Conservation (phyloP, 2,797 vertebrate species). For the Xerus rutilus region DNA sequence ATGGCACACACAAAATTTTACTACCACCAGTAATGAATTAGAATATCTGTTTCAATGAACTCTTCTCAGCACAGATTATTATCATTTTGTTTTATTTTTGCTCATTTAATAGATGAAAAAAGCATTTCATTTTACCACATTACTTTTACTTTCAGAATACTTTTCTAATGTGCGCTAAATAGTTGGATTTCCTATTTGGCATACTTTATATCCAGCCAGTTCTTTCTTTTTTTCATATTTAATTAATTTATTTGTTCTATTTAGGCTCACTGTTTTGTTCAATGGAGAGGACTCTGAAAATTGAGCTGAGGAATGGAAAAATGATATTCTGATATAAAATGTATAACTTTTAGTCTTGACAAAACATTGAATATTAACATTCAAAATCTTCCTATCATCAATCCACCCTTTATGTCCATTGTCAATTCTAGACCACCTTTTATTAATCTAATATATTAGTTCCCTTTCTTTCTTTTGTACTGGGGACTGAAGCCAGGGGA, state of each 20-base stretch:
- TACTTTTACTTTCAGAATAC: background rate
- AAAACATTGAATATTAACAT: background rate
- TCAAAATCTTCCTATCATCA: background rate
- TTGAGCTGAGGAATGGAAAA: background rate
- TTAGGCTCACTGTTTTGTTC: background rate
- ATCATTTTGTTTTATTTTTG: background rate
- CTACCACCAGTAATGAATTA: background rate
- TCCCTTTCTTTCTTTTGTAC: background rate
- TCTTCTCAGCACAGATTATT: background rate
- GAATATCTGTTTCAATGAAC: background rate
- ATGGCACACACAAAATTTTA: background rate
- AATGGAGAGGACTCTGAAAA: background rate
- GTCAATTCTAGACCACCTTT: background rate
- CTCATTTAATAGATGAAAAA: conserved; percentile 2
- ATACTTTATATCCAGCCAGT: background rate
- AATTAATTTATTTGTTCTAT: too few species aligned
- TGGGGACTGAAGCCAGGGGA: too few species aligned
- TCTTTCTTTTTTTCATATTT: background rate
- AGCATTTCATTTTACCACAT: background rate
- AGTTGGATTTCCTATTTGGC: background rate
- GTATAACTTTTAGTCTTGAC: conserved; percentile 18
- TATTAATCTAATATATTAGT: background rate
- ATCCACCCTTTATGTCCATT: background rate
- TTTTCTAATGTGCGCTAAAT: background rate
- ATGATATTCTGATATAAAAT: background rate